Base-by-base conservation (phyloP, 92 coral and sea anemone genomes). In the Pocillopora meandrina region DNA sequence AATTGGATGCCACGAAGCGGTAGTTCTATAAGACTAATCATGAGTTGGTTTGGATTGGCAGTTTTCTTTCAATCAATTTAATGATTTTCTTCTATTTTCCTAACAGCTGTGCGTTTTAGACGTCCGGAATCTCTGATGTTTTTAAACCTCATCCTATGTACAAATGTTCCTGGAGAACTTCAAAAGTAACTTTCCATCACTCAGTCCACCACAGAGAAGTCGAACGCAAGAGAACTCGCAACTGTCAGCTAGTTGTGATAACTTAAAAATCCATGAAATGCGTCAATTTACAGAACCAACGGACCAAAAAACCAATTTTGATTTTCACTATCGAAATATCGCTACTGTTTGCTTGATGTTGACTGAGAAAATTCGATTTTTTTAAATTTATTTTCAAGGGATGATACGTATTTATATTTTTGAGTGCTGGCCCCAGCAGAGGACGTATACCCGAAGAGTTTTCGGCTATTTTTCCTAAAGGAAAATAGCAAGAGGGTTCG, bases 81-180 rank as follows among this genome's bases (percentile, higher is more conserved):
- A 14, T 6, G 0, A 35, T 70, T 2, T 16, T 12, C 5, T 70
- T 65, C 23, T 67, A 35, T 11, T 84, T 52, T 66, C 59, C 67
- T 62, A 60, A 26, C 89, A 91, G 94, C 89, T 91, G 79, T 87
- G 91, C 81, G 90, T 91, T 56, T 76, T 91, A 65, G 94, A 91
- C 61, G 91, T 91, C 81, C 70, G 87, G 52, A 84, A 82, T n/a
- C 91, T 91, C 61, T 83, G 80, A 83, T 65, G 64, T 61, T 72
- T 71, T 68, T 68, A 26, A 70, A 21, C 68, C 71, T 36, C 4
- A 26, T 35, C 59, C 12, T 36, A n/a, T 71, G 66, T 57, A 70
- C 69, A 16, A 17, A n/a, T 81, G 31, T 60, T 61, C 33, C 74
- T 14, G 26, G 47, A 49, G 47, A 65, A 34, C 61, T 34, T 49